Percentiles rank a stretch among this genome's conserved stretches.
Conservation (phyloP, 1,140 invertebrate species). For the Aphaenogaster rudis region DNA sequence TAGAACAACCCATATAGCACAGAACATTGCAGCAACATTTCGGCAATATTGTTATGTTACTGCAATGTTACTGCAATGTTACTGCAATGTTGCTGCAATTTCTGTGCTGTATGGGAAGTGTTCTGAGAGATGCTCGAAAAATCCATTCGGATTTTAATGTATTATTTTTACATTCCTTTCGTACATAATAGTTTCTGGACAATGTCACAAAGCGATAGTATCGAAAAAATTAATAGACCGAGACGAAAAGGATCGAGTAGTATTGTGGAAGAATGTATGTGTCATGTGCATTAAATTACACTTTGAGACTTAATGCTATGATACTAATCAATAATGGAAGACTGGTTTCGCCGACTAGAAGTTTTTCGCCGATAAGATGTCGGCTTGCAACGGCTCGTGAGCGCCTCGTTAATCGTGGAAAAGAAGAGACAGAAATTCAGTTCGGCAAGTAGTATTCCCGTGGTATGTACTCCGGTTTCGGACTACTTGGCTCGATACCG, state of each 20-base stretch:
- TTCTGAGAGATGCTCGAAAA: not conserved
- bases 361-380: not conserved
- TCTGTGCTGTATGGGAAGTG: not conserved
- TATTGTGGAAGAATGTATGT: slow-evolving; percentile 8
- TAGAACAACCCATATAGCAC: not conserved
- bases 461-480: slow-evolving; percentile 85
- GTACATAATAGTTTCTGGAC: not conserved
- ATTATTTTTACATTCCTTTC: not conserved
- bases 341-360: slow-evolving; percentile 23
- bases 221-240: slow-evolving; percentile 16
- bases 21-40: too few species aligned
- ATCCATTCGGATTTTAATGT: not conserved
- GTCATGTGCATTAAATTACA: slow-evolving; percentile 27
- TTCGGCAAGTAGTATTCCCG: slow-evolving; percentile 86
- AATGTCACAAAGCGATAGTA: not conserved
- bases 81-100: too few species aligned
- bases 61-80: too few species aligned
- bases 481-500: slow-evolving; percentile 83
- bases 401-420: not conserved
- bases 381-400: not conserved
- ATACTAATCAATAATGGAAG: slow-evolving; percentile 55
- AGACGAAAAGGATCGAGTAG: not conserved
- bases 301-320: slow-evolving; percentile 30
- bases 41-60: too few species aligned
- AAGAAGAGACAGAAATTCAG: slow-evolving; percentile 68